phyloP scores from a whole-genome alignment of 2,888 invertebrate species.

The Drepana falcataria region DNA sequence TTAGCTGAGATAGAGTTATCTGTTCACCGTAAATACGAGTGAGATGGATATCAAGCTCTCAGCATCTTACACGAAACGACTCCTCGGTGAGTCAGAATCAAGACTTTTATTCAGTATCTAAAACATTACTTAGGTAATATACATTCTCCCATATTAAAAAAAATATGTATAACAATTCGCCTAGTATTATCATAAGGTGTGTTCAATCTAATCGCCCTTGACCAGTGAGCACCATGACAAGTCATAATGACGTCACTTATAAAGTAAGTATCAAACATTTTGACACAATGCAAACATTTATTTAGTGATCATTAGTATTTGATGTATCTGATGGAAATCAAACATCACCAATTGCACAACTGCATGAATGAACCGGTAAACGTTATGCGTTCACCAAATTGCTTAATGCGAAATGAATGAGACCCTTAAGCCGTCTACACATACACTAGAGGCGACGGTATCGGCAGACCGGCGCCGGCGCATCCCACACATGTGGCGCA shows the following conservation, averaged over 20 bases:
- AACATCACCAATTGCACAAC: conserved; percentile 51
- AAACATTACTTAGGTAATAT: conserved; percentile 18
- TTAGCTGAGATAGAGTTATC: conserved; percentile 34
- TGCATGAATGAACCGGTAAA: conserved; percentile 70
- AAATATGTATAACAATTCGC: too few species aligned
- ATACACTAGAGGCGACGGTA: conserved; percentile 40
- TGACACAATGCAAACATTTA: conserved; percentile 16
- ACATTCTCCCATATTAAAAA: too few species aligned
- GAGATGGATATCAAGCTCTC: conserved; percentile 35
- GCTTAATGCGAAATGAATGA: conserved; percentile 76
- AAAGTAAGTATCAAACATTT: conserved; percentile 10
- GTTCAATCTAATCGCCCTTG: conserved; percentile 22
- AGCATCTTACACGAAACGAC: conserved; percentile 36
- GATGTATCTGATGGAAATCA: conserved; percentile 37
- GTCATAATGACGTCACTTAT: conserved; percentile 4
- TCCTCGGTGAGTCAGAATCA: conserved; percentile 50
- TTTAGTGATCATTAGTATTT: conserved; percentile 23
- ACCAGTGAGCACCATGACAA: conserved; percentile 6
- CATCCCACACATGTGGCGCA: conserved; percentile 76
- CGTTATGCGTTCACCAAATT: conserved; percentile 69
- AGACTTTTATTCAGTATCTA: conserved; percentile 33
- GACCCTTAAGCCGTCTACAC: conserved; percentile 59
- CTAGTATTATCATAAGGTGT: conserved; percentile 3
- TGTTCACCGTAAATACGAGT: too few species aligned
- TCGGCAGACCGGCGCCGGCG: conserved; percentile 55